These are phyloP conservation scores for Microctonus hyperodae DNA, from an alignment of 2,888 invertebrate genomes.

Conservation along the genomic window DNA sequence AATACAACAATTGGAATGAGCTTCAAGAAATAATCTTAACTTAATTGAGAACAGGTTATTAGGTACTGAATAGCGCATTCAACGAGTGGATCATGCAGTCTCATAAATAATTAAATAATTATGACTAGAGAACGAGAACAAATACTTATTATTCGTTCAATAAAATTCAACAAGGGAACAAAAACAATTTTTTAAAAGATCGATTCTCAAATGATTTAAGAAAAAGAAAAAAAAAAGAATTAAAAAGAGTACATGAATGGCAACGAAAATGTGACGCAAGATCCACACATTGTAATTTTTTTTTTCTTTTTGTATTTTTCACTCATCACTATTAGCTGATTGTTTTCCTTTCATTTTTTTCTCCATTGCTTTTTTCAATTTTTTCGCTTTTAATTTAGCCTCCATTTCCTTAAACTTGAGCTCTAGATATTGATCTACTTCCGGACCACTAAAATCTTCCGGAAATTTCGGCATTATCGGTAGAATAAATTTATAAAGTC, in stretches of 20 bases:
- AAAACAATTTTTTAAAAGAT: too few species aligned
- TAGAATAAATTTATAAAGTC: slow-evolving; percentile 86
- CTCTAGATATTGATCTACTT: slow-evolving; percentile 85
- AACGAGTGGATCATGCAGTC: slow-evolving; percentile 35
- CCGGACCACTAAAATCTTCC: slow-evolving; percentile 87
- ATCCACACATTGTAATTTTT: neutral
- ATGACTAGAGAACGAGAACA: slow-evolving; percentile 53
- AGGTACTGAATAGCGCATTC: slow-evolving; percentile 35
- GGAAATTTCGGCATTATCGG: slow-evolving; percentile 89
- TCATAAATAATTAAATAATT: slow-evolving; percentile 51
- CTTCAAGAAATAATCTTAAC: neutral
- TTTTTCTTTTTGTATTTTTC: too few species aligned
- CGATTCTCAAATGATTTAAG: slow-evolving; percentile 6
- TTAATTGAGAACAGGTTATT: slow-evolving; percentile 7
- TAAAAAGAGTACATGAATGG: too few species aligned
- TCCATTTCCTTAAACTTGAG: slow-evolving; percentile 88
- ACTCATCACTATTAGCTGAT: slow-evolving; percentile 27
- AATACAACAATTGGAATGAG: neutral
- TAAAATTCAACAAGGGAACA: slow-evolving; percentile 3
- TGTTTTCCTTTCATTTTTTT: slow-evolving; percentile 51
- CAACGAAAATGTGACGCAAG: slow-evolving; percentile 42
- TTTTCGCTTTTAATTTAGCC: slow-evolving; percentile 77
- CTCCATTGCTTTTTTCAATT: slow-evolving; percentile 60
- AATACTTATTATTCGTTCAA: slow-evolving; percentile 40
- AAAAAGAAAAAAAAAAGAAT: slow-evolving; percentile 18